Evolutionary conservation across 2,797 vertebrate species (phyloP).

Genomic region (Streptopelia turtur): DNA sequence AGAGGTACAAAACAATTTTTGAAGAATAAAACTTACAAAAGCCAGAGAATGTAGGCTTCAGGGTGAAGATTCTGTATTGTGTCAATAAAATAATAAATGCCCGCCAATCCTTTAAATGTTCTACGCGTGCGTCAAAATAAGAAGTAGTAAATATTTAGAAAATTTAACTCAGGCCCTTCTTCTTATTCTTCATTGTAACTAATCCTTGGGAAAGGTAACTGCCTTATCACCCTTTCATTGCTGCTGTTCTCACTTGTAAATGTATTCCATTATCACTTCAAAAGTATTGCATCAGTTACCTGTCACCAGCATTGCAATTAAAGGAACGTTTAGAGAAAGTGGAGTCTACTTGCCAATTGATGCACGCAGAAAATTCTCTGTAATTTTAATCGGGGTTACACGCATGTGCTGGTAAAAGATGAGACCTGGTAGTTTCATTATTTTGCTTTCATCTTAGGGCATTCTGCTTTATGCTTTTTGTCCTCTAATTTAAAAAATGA

Average conservation of each 20-base stretch:
- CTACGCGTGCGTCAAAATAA: background rate
- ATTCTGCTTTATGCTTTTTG: background rate
- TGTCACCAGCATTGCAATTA: constrained; percentile 28
- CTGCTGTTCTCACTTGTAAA: background rate
- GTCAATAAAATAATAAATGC: background rate
- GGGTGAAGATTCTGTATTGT: background rate
- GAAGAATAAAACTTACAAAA: background rate
- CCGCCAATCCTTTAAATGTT: background rate
- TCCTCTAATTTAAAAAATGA: background rate
- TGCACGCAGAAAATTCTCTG: background rate
- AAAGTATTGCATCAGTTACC: constrained; percentile 31
- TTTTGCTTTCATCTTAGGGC: constrained; percentile 5
- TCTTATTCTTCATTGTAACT: background rate
- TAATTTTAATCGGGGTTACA: constrained; percentile 10
- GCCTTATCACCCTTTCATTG: background rate
- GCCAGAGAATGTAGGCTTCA: background rate
- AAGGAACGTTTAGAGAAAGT: background rate
- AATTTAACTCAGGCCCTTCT: background rate
- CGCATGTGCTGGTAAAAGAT: background rate
- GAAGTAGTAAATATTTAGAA: background rate
- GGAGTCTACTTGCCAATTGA: background rate
- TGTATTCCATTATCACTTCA: constrained; percentile 19
- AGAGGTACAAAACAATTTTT: background rate
- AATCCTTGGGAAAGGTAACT: background rate
- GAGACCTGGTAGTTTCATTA: background rate